Conservation (phyloP, 2,888 invertebrate genomes). For the Eubasilissa splendida region DNA sequence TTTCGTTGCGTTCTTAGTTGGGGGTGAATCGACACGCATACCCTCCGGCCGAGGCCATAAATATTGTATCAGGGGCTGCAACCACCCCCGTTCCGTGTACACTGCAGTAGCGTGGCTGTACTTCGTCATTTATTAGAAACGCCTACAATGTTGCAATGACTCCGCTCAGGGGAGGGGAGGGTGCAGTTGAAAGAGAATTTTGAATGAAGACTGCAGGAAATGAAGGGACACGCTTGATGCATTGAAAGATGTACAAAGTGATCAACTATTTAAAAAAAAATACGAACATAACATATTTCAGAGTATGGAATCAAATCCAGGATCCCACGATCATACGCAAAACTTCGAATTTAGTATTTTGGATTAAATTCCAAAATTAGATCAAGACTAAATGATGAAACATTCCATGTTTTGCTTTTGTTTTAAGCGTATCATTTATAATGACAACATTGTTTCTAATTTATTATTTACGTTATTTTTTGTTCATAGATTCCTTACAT, state of each 20-base stretch:
- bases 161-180: constrained; percentile 40
- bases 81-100: constrained; percentile 37
- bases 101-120: constrained; percentile 32
- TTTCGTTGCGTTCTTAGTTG: constrained; percentile 51
- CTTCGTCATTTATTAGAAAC: constrained; percentile 58
- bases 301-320: too few relatives aligned
- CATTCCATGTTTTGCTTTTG: too few relatives aligned
- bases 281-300: too few relatives aligned
- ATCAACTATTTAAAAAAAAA: too few relatives aligned
- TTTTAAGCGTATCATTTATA: too few relatives aligned
- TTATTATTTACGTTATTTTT: too few relatives aligned
- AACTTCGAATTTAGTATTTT: too few relatives aligned
- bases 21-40: constrained; percentile 50
- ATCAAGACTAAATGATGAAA: too few relatives aligned
- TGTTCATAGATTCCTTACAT: too few relatives aligned
- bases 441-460: too few relatives aligned
- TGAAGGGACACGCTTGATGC: constrained; percentile 15
- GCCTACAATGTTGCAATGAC: constrained; percentile 57
- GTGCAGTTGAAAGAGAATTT: constrained; percentile 1
- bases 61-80: constrained; percentile 53
- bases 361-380: too few relatives aligned
- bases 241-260: not conserved
- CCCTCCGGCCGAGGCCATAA: constrained; percentile 52
- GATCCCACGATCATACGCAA: too few relatives aligned
- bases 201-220: constrained; percentile 16